Percentiles rank a stretch among this genome's conserved stretches.
phyloP scores from a whole-genome alignment of 2,113 vertebrate genomes.

The Ramphastos sulfuratus region DNA sequence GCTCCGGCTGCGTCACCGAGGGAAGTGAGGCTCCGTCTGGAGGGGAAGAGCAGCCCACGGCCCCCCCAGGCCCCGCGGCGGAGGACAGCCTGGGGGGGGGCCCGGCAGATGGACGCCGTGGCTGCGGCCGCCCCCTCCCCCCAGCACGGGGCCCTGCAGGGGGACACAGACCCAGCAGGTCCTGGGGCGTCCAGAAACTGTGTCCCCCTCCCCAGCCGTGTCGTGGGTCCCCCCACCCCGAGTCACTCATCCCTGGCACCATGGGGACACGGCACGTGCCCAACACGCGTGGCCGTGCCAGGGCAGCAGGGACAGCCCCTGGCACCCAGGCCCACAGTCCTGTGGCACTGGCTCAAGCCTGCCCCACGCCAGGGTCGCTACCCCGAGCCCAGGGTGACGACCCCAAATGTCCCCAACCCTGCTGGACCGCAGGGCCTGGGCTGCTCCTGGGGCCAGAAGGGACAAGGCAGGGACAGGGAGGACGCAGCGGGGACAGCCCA shows the following conservation, averaged over 20 bases:
- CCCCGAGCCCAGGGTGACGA: not conserved
- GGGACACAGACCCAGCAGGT: not conserved
- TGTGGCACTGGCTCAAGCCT: not conserved
- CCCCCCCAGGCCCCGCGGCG: not conserved
- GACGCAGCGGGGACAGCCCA: not conserved
- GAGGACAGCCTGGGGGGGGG: not conserved
- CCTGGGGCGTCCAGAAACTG: not conserved
- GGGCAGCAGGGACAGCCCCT: not conserved
- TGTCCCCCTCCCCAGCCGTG: not conserved
- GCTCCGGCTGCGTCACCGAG: constrained; percentile 44
- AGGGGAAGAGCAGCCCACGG: constrained; percentile 54
- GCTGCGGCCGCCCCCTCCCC: not conserved
- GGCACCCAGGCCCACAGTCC: not conserved
- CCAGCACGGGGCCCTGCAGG: not conserved
- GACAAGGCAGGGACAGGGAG: not conserved
- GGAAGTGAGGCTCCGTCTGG: constrained; percentile 77
- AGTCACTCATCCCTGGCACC: fast-evolving
- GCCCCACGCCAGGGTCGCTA: not conserved
- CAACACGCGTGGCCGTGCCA: not conserved
- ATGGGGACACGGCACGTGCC: not conserved
- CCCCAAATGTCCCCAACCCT: fast-evolving
- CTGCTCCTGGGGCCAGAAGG: not conserved
- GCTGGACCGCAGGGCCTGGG: not conserved
- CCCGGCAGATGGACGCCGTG: not conserved
- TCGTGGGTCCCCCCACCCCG: not conserved